Evolutionary conservation across 92 coral and sea anemone species (phyloP).

Genomic region (Paragorgia papillata): DNA sequence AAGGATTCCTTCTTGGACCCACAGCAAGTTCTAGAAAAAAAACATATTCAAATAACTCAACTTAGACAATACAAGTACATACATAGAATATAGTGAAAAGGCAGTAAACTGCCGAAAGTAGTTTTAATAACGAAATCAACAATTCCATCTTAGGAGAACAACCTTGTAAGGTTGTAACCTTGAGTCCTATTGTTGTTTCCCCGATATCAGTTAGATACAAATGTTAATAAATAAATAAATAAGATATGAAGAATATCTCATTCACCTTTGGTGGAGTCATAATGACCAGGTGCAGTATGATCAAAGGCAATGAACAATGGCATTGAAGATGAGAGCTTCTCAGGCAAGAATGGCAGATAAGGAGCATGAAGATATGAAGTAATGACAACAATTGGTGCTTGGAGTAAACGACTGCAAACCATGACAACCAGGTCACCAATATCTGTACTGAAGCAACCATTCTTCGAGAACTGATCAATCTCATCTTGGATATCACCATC

Average conservation of each 20-base stretch:
- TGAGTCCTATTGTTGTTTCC: too few relatives aligned
- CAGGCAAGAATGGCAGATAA: conserved; percentile 71
- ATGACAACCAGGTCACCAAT: conserved; percentile 75
- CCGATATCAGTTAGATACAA: too few relatives aligned
- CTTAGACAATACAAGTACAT: too few relatives aligned
- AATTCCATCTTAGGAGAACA: too few relatives aligned
- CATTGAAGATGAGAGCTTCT: conserved; percentile 47
- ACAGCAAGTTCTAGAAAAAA: conserved; percentile 8
- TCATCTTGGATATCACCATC: conserved; percentile 33
- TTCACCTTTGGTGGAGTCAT: conserved; percentile 74
- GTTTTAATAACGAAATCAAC: too few relatives aligned
- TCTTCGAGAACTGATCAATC: conserved; percentile 56
- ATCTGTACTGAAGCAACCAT: conserved; percentile 69
- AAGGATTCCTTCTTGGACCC: neutral
- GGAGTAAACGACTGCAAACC: conserved; percentile 61
- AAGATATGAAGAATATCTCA: too few relatives aligned
- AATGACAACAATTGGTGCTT: conserved; percentile 65
- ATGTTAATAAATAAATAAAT: too few relatives aligned
- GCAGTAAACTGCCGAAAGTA: too few relatives aligned
- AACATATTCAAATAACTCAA: neutral
- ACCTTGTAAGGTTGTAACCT: too few relatives aligned
- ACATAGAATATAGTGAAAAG: too few relatives aligned
- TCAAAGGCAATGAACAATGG: conserved; percentile 74
- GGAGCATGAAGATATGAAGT: conserved; percentile 67
- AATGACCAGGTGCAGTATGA: conserved; percentile 76